These are phyloP conservation scores for Diachasmimorpha longicaudata DNA, from an alignment of 1,140 invertebrate species.

Conservation along the genomic window DNA sequence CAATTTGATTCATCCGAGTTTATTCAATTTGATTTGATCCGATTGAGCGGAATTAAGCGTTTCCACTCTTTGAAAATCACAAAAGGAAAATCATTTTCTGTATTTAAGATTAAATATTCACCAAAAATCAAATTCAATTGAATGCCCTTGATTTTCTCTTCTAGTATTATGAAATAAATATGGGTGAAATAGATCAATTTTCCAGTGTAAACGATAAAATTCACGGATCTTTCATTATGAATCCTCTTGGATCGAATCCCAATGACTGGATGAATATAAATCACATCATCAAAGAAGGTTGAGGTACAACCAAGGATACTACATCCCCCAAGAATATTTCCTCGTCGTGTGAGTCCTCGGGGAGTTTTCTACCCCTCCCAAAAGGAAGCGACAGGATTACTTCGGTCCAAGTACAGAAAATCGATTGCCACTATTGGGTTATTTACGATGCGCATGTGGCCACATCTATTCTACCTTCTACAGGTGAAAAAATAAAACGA, in stretches of 20 bases:
- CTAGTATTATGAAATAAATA: no score
- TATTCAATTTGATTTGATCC: no score
- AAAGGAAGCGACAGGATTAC: neutral
- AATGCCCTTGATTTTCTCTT: no score
- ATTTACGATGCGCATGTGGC: conserved; percentile 13
- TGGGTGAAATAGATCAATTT: no score
- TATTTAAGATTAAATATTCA: no score
- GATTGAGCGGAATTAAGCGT: no score
- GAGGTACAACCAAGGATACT: neutral
- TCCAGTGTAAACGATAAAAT: neutral
- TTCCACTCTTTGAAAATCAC: no score
- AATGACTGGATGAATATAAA: neutral
- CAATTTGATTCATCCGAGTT: no score
- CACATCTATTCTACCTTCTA: neutral
- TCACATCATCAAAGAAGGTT: neutral
- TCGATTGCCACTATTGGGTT: conserved; percentile 21
- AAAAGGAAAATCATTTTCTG: no score
- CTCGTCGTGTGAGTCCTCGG: neutral
- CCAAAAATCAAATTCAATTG: no score
- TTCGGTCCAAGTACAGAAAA: conserved; percentile 1
- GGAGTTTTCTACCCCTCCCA: neutral
- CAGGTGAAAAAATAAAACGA: conserved; percentile 1
- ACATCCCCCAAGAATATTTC: neutral
- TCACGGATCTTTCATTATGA: neutral
- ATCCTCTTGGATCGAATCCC: neutral